Evolutionary conservation across 2,888 invertebrate genomes (phyloP), one percentile per base, ranked within the genome.

Genomic region (Melieria picta): DNA sequence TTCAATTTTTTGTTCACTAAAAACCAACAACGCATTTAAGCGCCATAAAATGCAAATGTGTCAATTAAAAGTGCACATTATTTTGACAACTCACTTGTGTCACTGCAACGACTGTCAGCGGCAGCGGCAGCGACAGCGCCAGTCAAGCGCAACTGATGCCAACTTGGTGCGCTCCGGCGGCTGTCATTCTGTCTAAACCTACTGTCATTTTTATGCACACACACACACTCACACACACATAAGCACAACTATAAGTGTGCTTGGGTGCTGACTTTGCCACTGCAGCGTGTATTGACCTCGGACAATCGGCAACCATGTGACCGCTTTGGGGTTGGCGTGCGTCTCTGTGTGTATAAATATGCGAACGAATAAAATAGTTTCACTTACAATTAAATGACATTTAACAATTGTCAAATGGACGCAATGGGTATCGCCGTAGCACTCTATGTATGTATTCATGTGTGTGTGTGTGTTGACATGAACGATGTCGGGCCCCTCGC

Each of bases 51-150:
- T 65, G 71, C 60, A 71, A 65, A 65, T 71, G 71, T 61, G 63
- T 71, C 58, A 69, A 69, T 69, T 69, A 69, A 69, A 64, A 43
- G 56, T 63, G 64, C 60, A 64, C 69, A 57, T 69, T 69, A 69
- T 64, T 69, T 69, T 69, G 63, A 63, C 48, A 69, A 42, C 56
- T 47, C 69, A 69, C 56, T 69, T 69, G 46, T 30, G 30, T 30
- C 30, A 30, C 30, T 30, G 30, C 30, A 30, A 30, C 30, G 30
- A 30, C 30, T 30, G 30, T 30, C 30, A 30, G 30, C 30, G 30
- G 30, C 30, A 30, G 16, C 16, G 16, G 16, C 16, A 16, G n/a
- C n/a, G n/a, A n/a, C n/a, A n/a, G 30, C 2, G 30, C 30, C 30
- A 30, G 30, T 30, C 30, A 30, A 30, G 30, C 30, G 30, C 30